phyloP scores from a whole-genome alignment of 2,888 invertebrate species.

The Congeria kusceri region DNA sequence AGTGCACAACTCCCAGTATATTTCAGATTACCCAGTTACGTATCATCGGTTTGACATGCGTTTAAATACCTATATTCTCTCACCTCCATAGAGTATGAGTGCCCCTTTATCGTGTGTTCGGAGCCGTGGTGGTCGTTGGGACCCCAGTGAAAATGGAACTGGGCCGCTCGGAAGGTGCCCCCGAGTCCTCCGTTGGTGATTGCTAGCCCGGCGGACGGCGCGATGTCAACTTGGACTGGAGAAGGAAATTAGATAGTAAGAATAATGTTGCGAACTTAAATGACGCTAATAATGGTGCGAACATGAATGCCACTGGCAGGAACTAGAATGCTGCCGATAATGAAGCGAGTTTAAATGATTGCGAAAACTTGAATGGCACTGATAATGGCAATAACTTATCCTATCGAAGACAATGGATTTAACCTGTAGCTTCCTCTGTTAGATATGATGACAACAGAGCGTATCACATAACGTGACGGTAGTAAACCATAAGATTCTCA shows the following conservation, averaged over 20 bases:
- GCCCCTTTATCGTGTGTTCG: conserved; percentile 58
- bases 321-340: background rate
- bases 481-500: no score
- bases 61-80: no score
- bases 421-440: no score
- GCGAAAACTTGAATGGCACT: no score
- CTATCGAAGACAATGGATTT: no score
- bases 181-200: conserved; percentile 43
- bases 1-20: no score
- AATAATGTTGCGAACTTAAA: background rate
- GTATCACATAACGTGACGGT: no score
- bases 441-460: no score
- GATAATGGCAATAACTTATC: no score
- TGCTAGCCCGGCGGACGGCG: conserved; percentile 14
- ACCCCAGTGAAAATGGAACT: conserved; percentile 73
- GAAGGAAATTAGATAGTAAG: background rate
- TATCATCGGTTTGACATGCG: no score
- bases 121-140: conserved; percentile 53
- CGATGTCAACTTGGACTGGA: conserved; percentile 30
- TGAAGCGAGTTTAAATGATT: background rate
- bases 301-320: background rate
- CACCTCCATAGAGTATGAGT: conserved; percentile 54
- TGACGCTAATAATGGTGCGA: background rate
- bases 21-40: no score
- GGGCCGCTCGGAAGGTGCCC: conserved; percentile 46